phyloP scores from a whole-genome alignment of 1,140 invertebrate species.

The Brevipalpus yothersi region DNA sequence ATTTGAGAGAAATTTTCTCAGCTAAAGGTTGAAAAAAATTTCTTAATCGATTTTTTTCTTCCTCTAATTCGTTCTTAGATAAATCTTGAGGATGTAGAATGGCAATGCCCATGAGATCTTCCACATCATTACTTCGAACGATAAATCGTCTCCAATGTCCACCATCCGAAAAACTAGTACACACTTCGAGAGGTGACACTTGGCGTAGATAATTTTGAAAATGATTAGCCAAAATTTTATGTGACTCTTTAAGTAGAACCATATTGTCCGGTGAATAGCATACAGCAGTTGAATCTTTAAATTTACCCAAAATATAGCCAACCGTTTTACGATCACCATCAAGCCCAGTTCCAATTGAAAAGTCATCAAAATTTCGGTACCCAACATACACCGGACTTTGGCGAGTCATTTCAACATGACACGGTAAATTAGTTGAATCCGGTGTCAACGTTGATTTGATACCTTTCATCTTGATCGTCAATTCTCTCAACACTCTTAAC shows the following conservation, averaged over 20 bases:
- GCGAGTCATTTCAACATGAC: conserved; percentile 8
- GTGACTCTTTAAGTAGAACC: conserved; percentile 18
- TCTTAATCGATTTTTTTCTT: conserved; percentile 36
- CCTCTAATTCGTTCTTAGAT: conserved; percentile 29
- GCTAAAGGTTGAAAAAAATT: conserved; percentile 32
- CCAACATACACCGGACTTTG: conserved; percentile 16
- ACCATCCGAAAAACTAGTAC: conserved; percentile 24
- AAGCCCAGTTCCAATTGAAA: conserved; percentile 20
- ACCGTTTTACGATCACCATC: conserved; percentile 23
- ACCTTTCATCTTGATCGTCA: conserved; percentile 5
- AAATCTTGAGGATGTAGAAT: conserved; percentile 33
- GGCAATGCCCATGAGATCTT: conserved; percentile 56
- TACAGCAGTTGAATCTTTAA: conserved; percentile 15
- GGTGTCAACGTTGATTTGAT: not conserved
- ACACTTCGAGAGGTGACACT: conserved; percentile 5
- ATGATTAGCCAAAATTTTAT: conserved; percentile 19
- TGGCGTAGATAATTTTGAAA: conserved; percentile 12
- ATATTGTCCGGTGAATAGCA: conserved; percentile 17
- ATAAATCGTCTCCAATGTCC: conserved; percentile 72
- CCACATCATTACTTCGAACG: conserved; percentile 34
- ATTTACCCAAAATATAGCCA: conserved; percentile 20
- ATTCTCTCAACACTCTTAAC: not conserved
- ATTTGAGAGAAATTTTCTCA: conserved; percentile 30
- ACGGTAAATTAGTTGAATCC: conserved; percentile 6
- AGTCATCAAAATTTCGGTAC: conserved; percentile 27